Percentiles rank a stretch among this genome's conserved stretches.
Conservation (phyloP, 1,140 invertebrate species). For the Pomacea maculata region DNA sequence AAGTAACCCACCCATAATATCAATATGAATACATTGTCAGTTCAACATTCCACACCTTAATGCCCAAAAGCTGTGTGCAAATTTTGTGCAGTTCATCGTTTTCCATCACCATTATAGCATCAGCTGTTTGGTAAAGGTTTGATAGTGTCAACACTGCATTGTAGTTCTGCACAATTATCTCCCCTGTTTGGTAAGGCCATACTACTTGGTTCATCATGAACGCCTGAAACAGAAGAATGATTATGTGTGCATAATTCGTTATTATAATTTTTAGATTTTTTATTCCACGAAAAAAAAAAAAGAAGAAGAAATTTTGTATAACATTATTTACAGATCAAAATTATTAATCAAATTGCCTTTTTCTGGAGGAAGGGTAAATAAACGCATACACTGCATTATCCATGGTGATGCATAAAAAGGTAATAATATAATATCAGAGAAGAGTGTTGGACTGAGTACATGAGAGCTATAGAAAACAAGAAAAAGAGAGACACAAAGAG, state of each 20-base stretch:
- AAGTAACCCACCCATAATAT: no score
- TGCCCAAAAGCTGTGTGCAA: slow-evolving; percentile 57
- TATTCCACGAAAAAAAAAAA: background rate
- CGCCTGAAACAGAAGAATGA: slow-evolving; percentile 5
- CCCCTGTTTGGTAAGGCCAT: slow-evolving; percentile 66
- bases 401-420: background rate
- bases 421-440: background rate
- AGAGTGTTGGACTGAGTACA: no score
- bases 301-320: background rate
- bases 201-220: slow-evolving; percentile 68
- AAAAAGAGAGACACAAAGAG: no score
- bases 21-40: no score
- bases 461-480: no score
- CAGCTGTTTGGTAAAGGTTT: slow-evolving; percentile 62
- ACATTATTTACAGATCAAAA: background rate
- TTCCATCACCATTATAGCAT: slow-evolving; percentile 64
- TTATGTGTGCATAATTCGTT: background rate
- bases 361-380: no score
- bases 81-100: slow-evolving; percentile 66
- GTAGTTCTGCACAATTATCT: slow-evolving; percentile 68
- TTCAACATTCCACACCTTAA: slow-evolving; percentile 38
- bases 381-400: no score
- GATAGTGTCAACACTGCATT: slow-evolving; percentile 65
- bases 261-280: background rate
- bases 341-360: no score